Evolutionary conservation across 2,113 vertebrate species (phyloP).

Genomic region (Uria aalge): DNA sequence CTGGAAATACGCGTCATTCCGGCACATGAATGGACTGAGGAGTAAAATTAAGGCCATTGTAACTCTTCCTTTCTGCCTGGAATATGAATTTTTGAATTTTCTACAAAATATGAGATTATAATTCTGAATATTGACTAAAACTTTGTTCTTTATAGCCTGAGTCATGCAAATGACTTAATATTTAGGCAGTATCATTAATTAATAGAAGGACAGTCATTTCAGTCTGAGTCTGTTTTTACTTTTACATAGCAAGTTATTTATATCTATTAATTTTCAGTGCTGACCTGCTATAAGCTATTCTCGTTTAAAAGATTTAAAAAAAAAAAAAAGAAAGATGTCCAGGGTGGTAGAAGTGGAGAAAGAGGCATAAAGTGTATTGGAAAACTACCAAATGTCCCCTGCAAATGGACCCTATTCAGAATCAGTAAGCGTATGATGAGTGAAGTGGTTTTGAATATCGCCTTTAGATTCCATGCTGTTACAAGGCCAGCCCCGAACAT

Average conservation of each 20-base stretch:
- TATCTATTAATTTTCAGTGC: constrained; percentile 70
- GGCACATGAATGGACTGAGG: background rate
- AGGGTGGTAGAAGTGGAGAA: constrained; percentile 77
- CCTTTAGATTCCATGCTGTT: constrained; percentile 92
- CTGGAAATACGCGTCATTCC: background rate
- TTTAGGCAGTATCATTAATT: background rate
- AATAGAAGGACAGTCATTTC: background rate
- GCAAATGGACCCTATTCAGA: constrained; percentile 92
- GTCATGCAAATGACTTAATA: background rate
- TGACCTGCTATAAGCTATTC: constrained; percentile 64
- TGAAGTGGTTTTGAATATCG: constrained; percentile 92
- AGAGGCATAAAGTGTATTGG: constrained; percentile 89
- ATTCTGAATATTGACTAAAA: background rate
- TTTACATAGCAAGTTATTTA: constrained; percentile 64
- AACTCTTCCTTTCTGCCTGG: background rate
- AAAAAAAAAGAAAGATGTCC: background rate
- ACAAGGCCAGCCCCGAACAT: constrained; percentile 86
- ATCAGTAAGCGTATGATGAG: constrained; percentile 93
- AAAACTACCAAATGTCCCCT: constrained; percentile 87
- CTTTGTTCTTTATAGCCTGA: background rate
- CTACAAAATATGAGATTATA: background rate
- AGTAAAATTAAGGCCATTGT: background rate
- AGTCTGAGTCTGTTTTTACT: constrained; percentile 36
- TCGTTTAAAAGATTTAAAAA: background rate
- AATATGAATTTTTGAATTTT: background rate